Evolutionary conservation across 2,888 invertebrate genomes (phyloP), one percentile per base, ranked within the genome.

Genomic region (Agonopterix subpropinquella): DNA sequence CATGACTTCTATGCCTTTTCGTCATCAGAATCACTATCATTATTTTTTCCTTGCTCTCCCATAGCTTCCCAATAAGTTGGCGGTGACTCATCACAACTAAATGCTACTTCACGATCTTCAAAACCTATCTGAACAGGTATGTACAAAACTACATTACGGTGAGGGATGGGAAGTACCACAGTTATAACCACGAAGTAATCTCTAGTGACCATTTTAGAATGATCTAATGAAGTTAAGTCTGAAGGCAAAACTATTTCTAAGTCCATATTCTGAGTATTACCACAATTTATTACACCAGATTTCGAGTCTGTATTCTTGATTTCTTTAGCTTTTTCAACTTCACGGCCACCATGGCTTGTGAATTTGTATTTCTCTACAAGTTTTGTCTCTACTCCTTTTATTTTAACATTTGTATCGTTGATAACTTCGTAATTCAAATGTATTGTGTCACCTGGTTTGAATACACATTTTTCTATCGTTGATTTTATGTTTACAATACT

Each of bases 91-190:
- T 51, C 52, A 36, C 47, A 50, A n/a, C 18, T 11, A 11, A n/a
- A 8, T 8, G 10, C 4, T 8, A 9, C 18, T 13, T 43, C 43
- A 41, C n/a, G 47, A n/a, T 49, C 54, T 41, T 56, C 61, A 35
- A 35, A 8, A 8, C 67, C 67, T 39, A 73, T 59, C 50, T 70
- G 63, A 0, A 73, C 53, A 3, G 73, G 73, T 11, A 71, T 61
- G 9, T 61, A 52, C 11, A 71, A 48, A 0, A 51, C 45, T 2
- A 59, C 56, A 51, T 72, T 62, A 36, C 51, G 54, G 52, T 71
- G 65, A 4, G 68, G 73, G 11, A 68, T 54, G 1, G 73, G 71
- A 2, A 72, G 44, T 28, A 36, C 48, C 28, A 56, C 64, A n/a
- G 50, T 60, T 9, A 71, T 62, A 43, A 47, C 52, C 4, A 72